A percentile compares a stretch with the other conserved stretches of the same genome.
phyloP scores from a whole-genome alignment of 2,888 invertebrate genomes.

The Trilocha varians region DNA sequence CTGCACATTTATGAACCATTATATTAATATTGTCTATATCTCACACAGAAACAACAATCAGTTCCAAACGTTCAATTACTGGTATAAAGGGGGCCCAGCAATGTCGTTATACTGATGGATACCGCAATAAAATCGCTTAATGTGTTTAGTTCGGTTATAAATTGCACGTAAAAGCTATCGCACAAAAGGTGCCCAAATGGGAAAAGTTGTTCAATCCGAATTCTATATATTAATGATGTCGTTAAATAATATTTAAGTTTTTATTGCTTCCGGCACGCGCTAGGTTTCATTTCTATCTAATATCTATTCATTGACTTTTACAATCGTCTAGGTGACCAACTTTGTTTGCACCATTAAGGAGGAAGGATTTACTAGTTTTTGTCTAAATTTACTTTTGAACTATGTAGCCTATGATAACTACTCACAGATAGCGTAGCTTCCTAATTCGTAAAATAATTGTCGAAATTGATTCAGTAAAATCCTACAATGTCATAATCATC shows the following conservation, averaged over 20 bases:
- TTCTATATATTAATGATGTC: background rate
- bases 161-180: constrained; percentile 13
- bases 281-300: too few species aligned
- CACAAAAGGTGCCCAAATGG: constrained; percentile 12
- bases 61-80: background rate
- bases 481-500: too few species aligned
- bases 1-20: background rate
- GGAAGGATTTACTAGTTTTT: too few species aligned
- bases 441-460: too few species aligned
- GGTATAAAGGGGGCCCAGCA: background rate
- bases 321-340: too few species aligned
- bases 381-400: too few species aligned
- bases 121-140: constrained; percentile 30
- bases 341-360: too few species aligned
- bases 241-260: background rate
- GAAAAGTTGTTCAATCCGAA: constrained; percentile 18
- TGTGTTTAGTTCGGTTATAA: constrained; percentile 24
- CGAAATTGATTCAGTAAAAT: too few species aligned
- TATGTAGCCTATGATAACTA: too few species aligned
- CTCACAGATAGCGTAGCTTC: too few species aligned
- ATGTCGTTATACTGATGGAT: constrained; percentile 26
- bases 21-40: background rate
- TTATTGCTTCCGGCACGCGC: background rate
- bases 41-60: background rate
- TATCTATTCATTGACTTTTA: too few species aligned